Percentiles rank a stretch among this genome's conserved stretches.
phyloP scores from a whole-genome alignment of 1,140 invertebrate genomes.

The Araneus ventricosus region DNA sequence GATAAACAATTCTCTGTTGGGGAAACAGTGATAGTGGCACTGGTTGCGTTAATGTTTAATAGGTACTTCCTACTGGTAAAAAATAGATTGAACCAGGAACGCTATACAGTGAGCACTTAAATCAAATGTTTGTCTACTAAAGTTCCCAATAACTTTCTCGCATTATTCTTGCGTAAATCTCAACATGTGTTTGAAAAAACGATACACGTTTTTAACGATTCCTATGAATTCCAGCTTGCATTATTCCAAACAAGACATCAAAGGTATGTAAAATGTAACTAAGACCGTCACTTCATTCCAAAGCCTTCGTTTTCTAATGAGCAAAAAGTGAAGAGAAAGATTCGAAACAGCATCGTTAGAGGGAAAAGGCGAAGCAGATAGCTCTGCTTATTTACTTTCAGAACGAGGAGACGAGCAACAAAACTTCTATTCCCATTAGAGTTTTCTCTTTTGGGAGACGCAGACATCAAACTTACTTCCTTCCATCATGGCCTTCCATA shows the following conservation, averaged over 20 bases:
- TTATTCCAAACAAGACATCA: slow-evolving; percentile 11
- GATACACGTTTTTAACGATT: background rate
- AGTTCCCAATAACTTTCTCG: no score
- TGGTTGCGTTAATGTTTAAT: no score
- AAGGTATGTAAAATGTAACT: background rate
- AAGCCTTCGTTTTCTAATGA: slow-evolving; percentile 9
- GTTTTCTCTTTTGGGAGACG: background rate
- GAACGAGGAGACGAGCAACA: background rate
- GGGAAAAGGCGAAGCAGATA: background rate
- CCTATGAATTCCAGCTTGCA: background rate
- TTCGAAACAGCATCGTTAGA: slow-evolving; percentile 32
- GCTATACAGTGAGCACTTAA: no score
- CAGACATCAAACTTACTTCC: slow-evolving; percentile 8
- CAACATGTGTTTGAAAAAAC: background rate
- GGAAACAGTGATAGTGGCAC: no score
- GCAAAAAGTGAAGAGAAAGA: background rate
- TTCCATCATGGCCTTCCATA: background rate
- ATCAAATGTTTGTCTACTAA: no score
- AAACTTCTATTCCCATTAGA: slow-evolving; percentile 39
- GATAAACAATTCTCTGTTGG: no score
- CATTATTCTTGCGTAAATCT: no score
- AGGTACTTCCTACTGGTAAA: no score
- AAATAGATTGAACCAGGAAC: no score
- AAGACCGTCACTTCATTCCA: slow-evolving; percentile 8
- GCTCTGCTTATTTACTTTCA: slow-evolving; percentile 23